Conservation (phyloP, 2,797 vertebrate species). For the Clarias pachynema region DNA sequence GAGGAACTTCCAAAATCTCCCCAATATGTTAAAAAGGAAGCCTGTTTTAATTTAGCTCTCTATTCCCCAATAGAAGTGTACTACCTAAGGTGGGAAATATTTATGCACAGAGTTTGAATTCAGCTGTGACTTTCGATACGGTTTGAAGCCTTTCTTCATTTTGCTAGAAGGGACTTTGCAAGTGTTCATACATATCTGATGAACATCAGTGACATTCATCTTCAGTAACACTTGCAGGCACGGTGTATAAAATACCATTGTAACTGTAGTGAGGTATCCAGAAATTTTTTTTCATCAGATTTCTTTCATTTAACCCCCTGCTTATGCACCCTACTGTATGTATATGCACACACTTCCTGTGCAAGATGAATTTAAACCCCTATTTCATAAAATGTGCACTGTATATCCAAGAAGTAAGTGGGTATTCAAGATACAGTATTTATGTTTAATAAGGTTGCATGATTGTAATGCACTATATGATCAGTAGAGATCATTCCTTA, state of each 20-base stretch:
- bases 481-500: neutral
- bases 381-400: neutral
- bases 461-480: neutral
- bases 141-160: constrained; percentile 14
- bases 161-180: neutral
- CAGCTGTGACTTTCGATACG: neutral
- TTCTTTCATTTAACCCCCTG: neutral
- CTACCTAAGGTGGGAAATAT: neutral
- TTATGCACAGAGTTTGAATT: neutral
- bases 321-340: neutral
- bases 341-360: too few species aligned
- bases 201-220: constrained; percentile 12
- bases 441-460: neutral
- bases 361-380: neutral
- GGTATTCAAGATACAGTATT: neutral
- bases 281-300: neutral
- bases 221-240: constrained; percentile 10
- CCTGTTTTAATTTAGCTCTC: neutral
- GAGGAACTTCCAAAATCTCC: neutral
- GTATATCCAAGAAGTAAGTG: neutral
- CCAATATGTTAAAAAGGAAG: neutral
- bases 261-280: neutral
- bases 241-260: neutral
- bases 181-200: constrained; percentile 9
- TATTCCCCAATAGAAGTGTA: neutral